Percentiles rank a stretch among this genome's conserved stretches.
Evolutionary conservation across 2,888 invertebrate genomes (phyloP).

Genomic region (Pemphredon lugubris): DNA sequence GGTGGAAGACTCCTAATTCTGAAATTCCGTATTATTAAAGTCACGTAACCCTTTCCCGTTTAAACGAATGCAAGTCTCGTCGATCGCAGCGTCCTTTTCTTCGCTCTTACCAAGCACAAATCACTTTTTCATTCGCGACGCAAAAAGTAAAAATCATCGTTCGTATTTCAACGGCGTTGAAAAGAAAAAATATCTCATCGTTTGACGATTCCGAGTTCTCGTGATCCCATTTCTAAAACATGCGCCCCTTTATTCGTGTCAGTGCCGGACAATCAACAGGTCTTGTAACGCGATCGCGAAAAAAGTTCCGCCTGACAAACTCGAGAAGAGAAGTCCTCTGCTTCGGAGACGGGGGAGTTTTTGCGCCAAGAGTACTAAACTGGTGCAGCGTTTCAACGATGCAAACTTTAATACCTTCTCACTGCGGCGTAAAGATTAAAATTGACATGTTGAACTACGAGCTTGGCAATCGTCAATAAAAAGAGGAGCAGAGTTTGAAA

Average conservation of each 20-base stretch:
- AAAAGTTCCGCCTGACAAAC: too few species aligned
- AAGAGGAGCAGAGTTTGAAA: too few species aligned
- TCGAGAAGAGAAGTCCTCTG: not conserved
- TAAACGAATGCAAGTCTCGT: not conserved
- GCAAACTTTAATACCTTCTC: too few species aligned
- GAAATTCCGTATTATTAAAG: not conserved
- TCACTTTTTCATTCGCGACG: not conserved
- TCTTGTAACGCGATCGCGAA: not conserved
- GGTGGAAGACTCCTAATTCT: not conserved
- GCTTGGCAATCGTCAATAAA: too few species aligned
- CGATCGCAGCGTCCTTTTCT: not conserved
- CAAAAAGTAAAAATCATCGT: conserved; percentile 9
- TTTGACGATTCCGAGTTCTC: not conserved
- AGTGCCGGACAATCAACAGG: conserved; percentile 10
- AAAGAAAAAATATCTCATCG: conserved; percentile 8
- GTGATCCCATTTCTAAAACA: not conserved
- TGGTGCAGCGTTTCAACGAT: too few species aligned
- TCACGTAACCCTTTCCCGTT: not conserved
- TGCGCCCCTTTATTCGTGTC: conserved; percentile 6
- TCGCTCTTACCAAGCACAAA: not conserved
- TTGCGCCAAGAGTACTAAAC: too few species aligned
- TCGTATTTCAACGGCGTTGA: not conserved
- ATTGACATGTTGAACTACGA: too few species aligned
- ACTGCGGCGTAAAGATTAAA: too few species aligned
- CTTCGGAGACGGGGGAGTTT: too few species aligned